phyloP scores from a whole-genome alignment of 2,113 vertebrate species.

The Porphyrio hochstetteri region DNA sequence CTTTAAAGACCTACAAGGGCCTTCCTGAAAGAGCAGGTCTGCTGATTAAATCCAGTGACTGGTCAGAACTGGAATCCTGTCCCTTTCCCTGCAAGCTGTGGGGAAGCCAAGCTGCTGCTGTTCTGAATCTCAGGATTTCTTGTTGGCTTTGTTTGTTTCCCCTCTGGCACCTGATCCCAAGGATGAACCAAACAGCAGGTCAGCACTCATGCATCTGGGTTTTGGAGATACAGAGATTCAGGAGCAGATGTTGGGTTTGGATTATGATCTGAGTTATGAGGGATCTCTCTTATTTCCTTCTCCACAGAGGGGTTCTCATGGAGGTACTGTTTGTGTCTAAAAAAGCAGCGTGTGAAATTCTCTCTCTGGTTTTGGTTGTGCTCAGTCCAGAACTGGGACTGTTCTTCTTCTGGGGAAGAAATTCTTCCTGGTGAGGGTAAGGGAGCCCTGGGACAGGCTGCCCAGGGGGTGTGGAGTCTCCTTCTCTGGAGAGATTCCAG shows the following conservation, averaged over 20 bases:
- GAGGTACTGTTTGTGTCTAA: neutral
- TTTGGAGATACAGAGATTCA: neutral
- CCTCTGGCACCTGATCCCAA: neutral
- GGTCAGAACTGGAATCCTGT: constrained; percentile 32
- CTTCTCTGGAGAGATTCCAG: no score
- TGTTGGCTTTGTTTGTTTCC: neutral
- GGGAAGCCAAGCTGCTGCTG: neutral
- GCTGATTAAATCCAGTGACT: constrained; percentile 44
- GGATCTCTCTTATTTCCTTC: neutral
- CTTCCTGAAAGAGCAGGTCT: constrained; percentile 14
- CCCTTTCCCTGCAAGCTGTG: neutral
- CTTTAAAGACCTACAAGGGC: constrained; percentile 17
- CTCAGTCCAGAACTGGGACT: neutral
- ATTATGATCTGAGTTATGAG: neutral
- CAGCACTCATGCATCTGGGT: neutral
- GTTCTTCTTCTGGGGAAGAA: no score
- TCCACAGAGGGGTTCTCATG: neutral
- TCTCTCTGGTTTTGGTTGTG: neutral
- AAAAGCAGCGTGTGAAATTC: neutral
- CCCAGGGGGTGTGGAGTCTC: no score
- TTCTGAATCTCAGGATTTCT: neutral
- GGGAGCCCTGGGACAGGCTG: no score
- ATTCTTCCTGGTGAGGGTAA: no score
- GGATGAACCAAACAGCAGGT: neutral
- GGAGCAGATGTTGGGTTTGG: neutral